Evolutionary conservation across 1,140 invertebrate genomes (phyloP), one percentile per base, ranked within the genome.

Genomic region (Drosophila azteca): DNA sequence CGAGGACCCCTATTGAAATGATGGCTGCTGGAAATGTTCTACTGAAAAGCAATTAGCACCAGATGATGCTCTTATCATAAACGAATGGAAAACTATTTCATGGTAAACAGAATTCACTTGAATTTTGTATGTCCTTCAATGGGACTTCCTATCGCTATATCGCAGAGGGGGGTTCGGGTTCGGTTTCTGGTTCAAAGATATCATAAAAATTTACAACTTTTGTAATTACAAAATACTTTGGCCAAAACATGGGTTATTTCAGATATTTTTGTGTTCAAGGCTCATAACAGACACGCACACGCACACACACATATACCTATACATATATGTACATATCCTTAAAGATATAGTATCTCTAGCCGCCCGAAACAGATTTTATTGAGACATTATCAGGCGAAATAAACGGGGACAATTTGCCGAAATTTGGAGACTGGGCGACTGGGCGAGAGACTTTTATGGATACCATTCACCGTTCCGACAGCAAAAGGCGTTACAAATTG

Each of bases 381-480:
- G 82, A 79, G 82, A 78, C 82, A 87, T 87, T 87, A 87, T 87
- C 82, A 82, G 82, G 66, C 63, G 61, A 88, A 87, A 88, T 85
- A 88, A 88, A 88, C 85, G 74, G 65, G 58, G 52, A 87, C 82
- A 82, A 82, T 87, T 87, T 87, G 78, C 62, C 62, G 74, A 58
- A 50, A 64, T 67, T 76, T 54, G 70, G 45, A 50, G 67, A 60
- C 64, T 66, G 63, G 63, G 26, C 6, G 26, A 6, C 26, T 29
- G 29, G 67, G 22, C 35, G 35, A 49, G 61, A 29, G 24, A 22
- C 60, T 87, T 87, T 87, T 87, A 87, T 82, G 75, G 57, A 24
- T 58, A 52, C 43, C 74, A 69, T 69, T 69, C 41, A 69, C 35
- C 11, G 35, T 11, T 39, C 4, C 51, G 62, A 69, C 73, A 68